phyloP scores from a whole-genome alignment of 2,888 invertebrate genomes.

The Cepaea hortensis region DNA sequence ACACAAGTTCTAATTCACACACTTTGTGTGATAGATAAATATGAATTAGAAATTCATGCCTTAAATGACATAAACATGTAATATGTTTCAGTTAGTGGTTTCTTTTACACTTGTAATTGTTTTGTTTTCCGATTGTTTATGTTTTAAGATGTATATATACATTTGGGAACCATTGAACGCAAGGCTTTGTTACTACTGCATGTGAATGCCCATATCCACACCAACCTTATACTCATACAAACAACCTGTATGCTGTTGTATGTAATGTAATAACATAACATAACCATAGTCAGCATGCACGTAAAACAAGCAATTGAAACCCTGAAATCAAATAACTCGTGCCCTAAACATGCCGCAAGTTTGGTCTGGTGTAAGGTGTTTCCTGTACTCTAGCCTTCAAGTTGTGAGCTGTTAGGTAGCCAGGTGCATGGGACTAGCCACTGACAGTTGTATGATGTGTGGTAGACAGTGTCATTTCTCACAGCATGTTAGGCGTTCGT shows the following conservation, averaged over 20 bases:
- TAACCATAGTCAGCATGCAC: neutral
- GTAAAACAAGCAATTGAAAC: neutral
- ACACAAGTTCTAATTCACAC: too few species aligned
- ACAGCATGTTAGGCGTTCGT: constrained; percentile 5
- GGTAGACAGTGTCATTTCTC: neutral
- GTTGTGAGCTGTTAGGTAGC: neutral
- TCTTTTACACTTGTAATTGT: too few species aligned
- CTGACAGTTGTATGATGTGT: constrained; percentile 2
- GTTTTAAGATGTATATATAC: too few species aligned
- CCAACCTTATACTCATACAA: neutral
- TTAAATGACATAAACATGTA: too few species aligned
- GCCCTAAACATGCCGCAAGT: neutral
- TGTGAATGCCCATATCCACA: neutral
- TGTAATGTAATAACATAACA: too few species aligned
- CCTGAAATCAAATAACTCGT: neutral
- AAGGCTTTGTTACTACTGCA: constrained; percentile 10
- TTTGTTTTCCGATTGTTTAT: too few species aligned
- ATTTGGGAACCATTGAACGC: too few species aligned
- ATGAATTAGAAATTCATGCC: too few species aligned
- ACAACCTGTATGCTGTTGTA: too few species aligned
- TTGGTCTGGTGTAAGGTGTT: too few species aligned
- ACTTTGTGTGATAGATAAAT: too few species aligned
- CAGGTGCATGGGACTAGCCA: neutral
- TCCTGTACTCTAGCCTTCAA: neutral
- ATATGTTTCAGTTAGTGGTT: too few species aligned